phyloP scores from a whole-genome alignment of 1,140 invertebrate species.

The Sminthurinus signatus region DNA sequence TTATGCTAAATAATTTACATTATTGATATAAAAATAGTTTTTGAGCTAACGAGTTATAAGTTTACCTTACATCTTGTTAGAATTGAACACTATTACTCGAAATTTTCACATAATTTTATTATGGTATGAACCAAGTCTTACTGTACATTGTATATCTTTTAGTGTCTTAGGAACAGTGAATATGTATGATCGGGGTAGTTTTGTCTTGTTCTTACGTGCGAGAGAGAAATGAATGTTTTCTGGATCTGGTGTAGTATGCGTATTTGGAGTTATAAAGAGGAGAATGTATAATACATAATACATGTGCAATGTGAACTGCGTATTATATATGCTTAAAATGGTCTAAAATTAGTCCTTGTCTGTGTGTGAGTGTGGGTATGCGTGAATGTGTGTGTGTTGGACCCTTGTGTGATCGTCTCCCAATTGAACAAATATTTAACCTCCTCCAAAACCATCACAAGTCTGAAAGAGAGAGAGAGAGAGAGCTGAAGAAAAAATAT shows the following conservation, averaged over 20 bases:
- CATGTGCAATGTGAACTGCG: neutral
- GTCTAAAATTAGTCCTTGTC: conserved; percentile 32
- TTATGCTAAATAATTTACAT: too few species aligned
- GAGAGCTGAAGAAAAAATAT: conserved; percentile 17
- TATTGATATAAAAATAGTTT: too few species aligned
- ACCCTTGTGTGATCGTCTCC: conserved; percentile 30
- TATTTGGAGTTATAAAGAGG: neutral
- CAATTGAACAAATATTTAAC: conserved; percentile 39
- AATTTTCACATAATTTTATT: too few species aligned
- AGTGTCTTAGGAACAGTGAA: too few species aligned
- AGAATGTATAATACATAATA: neutral
- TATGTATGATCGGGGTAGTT: too few species aligned
- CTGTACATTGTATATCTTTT: too few species aligned
- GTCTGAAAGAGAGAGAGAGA: neutral
- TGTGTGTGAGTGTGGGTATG: neutral
- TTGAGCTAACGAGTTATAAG: too few species aligned
- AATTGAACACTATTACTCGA: neutral
- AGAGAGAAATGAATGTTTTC: too few species aligned
- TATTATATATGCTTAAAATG: conserved; percentile 11
- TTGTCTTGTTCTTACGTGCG: too few species aligned
- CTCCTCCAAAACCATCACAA: conserved; percentile 27
- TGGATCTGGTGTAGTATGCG: neutral
- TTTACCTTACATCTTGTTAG: too few species aligned
- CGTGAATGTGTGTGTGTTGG: conserved; percentile 8
- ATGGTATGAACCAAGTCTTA: too few species aligned